Evolutionary conservation across 2,113 vertebrate species (phyloP).

Genomic region (Salvelinus namaycush): DNA sequence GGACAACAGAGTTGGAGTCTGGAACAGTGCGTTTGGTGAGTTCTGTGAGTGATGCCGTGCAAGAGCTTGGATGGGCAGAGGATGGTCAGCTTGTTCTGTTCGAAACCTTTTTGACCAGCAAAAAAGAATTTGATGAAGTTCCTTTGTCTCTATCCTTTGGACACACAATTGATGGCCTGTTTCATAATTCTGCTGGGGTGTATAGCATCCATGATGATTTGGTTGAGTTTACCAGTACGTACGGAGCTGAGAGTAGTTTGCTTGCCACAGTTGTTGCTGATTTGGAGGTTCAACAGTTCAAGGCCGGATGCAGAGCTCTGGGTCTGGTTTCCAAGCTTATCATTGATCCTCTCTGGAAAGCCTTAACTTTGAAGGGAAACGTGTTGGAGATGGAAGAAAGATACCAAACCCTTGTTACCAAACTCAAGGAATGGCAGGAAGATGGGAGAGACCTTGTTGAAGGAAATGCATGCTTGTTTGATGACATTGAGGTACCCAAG

Average conservation of each 20-base stretch:
- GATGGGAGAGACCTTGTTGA: background rate
- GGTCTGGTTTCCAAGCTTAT: too few species aligned
- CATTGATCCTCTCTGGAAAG: too few species aligned
- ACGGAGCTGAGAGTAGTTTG: background rate
- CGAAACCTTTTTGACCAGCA: background rate
- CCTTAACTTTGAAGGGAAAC: too few species aligned
- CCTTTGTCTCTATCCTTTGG: background rate
- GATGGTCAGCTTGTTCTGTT: background rate
- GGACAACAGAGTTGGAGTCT: too few species aligned
- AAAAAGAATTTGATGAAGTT: background rate
- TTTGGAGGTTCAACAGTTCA: background rate
- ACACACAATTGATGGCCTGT: background rate
- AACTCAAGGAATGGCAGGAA: too few species aligned
- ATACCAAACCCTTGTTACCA: too few species aligned
- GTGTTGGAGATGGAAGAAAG: too few species aligned
- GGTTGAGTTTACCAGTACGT: background rate
- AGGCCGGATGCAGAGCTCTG: background rate
- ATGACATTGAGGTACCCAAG: too few species aligned
- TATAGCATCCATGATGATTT: background rate
- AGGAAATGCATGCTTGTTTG: too few species aligned
- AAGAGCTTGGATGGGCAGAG: too few species aligned
- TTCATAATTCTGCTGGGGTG: background rate
- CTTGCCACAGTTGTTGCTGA: background rate
- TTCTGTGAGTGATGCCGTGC: too few species aligned
- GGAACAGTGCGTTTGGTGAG: too few species aligned